Conservation (phyloP, 2,113 vertebrate species). For the Gracilinanus agilis region DNA sequence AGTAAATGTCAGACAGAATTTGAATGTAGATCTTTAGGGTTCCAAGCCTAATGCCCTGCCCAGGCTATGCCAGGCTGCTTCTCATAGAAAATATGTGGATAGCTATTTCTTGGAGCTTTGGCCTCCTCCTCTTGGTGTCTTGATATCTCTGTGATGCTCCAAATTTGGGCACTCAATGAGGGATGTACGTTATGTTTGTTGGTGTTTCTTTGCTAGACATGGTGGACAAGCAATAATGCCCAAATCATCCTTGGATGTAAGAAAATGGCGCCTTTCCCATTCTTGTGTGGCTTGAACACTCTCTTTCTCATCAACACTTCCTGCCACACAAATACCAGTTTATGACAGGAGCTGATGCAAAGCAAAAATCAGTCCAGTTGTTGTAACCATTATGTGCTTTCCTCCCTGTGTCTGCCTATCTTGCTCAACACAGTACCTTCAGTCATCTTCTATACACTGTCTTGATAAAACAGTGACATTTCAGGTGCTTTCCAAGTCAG, state of each 20-base stretch:
- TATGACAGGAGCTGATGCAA: not conserved
- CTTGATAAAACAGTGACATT: conserved; percentile 59
- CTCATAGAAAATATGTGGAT: not conserved
- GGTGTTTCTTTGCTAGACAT: not conserved
- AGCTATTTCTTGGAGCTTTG: not conserved
- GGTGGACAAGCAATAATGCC: conserved; percentile 4
- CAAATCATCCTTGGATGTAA: not conserved
- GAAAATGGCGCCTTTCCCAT: not conserved
- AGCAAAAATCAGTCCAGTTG: conserved; percentile 25
- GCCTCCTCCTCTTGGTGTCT: not conserved
- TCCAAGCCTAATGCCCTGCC: not conserved
- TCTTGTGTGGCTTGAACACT: conserved; percentile 19
- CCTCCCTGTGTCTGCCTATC: conserved; percentile 2
- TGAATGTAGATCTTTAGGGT: not conserved
- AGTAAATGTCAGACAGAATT: not conserved
- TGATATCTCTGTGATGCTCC: not conserved
- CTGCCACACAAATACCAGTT: conserved; percentile 32
- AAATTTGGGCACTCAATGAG: not conserved
- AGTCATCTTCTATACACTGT: not conserved
- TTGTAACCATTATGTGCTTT: conserved; percentile 22
- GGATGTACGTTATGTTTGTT: not conserved
- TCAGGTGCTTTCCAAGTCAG: conserved; percentile 52
- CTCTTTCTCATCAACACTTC: conserved; percentile 14
- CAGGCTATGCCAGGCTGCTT: not conserved
- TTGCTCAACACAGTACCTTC: conserved; percentile 39